Conservation (phyloP, 2,113 vertebrate species). For the Gymnorhina tibicen region DNA sequence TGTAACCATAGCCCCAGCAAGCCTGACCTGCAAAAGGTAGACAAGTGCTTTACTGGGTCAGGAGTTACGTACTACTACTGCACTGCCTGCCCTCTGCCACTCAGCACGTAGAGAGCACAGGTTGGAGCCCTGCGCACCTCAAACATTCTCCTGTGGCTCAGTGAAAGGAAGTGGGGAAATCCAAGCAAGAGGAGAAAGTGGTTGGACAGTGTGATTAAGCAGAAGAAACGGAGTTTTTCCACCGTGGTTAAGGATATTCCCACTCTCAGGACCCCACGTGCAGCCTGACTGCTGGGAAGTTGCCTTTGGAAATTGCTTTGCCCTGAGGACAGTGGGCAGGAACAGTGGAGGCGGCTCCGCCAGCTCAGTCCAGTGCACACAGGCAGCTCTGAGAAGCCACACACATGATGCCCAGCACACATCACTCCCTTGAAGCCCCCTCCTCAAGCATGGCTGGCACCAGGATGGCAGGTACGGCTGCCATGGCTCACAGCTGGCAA, state of each 20-base stretch:
- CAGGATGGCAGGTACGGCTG: not conserved
- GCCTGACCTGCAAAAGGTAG: not conserved
- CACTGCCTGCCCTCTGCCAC: not conserved
- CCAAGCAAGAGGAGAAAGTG: not conserved
- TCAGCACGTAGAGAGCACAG: rapidly evolving
- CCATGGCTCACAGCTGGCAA: rapidly evolving
- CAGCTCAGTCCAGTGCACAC: not conserved
- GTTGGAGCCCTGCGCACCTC: not conserved
- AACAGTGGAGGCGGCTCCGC: not conserved
- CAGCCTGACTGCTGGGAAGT: not conserved
- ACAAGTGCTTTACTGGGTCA: rapidly evolving
- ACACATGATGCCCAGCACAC: rapidly evolving
- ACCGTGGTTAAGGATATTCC: rapidly evolving
- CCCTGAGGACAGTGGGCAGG: rapidly evolving
- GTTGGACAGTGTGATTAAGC: not conserved
- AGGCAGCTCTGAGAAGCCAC: not conserved
- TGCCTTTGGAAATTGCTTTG: not conserved
- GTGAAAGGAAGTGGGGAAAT: not conserved
- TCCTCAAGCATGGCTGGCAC: not conserved
- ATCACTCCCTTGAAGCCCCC: rapidly evolving
- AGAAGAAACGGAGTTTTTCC: not conserved
- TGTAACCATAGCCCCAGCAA: not conserved
- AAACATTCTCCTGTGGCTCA: not conserved
- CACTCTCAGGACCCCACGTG: rapidly evolving
- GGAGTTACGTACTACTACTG: rapidly evolving